A percentile compares a stretch with the other conserved stretches of the same genome.
phyloP scores from a whole-genome alignment of 2,113 vertebrate genomes.

The Pterocles burchelli region DNA sequence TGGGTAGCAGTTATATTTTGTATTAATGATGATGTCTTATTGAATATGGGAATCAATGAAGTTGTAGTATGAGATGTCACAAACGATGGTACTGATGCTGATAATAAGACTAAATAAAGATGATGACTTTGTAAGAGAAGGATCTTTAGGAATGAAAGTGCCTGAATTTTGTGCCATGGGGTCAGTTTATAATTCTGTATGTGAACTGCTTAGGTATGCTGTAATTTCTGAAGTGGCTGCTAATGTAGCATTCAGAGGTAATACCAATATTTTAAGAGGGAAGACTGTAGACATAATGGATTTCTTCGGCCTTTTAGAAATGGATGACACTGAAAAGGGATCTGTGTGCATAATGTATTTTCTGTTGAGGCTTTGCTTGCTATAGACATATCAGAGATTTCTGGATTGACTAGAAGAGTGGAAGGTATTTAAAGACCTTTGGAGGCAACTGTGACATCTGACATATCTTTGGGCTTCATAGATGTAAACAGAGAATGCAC shows the following conservation, averaged over 20 bases:
- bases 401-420: neutral
- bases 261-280: neutral
- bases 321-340: neutral
- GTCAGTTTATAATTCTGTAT: neutral
- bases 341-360: neutral
- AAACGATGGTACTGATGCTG: neutral
- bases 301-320: neutral
- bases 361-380: neutral
- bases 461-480: neutral
- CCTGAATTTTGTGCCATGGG: neutral
- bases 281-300: neutral
- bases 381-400: neutral
- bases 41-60: neutral
- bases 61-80: neutral
- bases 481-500: neutral
- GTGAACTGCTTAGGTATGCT: neutral
- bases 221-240: neutral
- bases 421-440: neutral
- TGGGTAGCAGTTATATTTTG: neutral
- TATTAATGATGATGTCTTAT: neutral
- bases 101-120: neutral
- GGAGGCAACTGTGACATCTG: neutral
- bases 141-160: neutral
- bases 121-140: neutral
- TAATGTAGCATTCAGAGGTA: neutral